Evolutionary conservation across 2,113 vertebrate genomes (phyloP).

Genomic region (Gnathonemus longibarbis): DNA sequence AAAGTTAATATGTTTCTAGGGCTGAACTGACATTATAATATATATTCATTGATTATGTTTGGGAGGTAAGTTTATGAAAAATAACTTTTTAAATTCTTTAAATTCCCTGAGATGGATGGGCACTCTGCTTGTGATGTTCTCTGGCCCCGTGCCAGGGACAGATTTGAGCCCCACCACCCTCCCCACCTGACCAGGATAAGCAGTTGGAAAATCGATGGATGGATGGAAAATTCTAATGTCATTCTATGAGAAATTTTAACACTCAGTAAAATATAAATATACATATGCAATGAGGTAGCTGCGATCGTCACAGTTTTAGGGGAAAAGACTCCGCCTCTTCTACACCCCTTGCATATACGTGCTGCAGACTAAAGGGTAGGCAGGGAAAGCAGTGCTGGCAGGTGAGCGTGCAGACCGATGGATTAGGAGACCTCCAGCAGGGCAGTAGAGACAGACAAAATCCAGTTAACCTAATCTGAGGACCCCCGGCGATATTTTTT

Average conservation of each 20-base stretch:
- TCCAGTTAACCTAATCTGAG: background rate
- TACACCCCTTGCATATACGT: background rate
- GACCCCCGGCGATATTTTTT: background rate
- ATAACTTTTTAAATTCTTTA: background rate
- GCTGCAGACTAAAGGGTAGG: background rate
- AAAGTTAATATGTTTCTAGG: background rate
- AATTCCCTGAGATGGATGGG: background rate
- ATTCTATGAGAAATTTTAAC: background rate
- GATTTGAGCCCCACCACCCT: background rate
- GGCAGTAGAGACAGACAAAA: background rate
- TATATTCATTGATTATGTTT: background rate
- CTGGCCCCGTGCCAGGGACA: background rate
- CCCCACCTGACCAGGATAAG: background rate
- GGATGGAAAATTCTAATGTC: background rate
- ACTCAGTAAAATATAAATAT: background rate
- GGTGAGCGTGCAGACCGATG: background rate
- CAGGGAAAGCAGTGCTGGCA: too few relatives aligned
- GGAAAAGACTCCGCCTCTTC: constrained; percentile 3
- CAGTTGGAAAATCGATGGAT: background rate
- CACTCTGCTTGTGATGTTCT: background rate
- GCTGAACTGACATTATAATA: background rate
- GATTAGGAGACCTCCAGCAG: background rate
- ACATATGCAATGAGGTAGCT: background rate
- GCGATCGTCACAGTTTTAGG: background rate
- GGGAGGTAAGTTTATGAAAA: background rate